A percentile compares a stretch with the other conserved stretches of the same genome.
phyloP scores from a whole-genome alignment of 2,888 invertebrate genomes.

The Chrysolina oricalcia region DNA sequence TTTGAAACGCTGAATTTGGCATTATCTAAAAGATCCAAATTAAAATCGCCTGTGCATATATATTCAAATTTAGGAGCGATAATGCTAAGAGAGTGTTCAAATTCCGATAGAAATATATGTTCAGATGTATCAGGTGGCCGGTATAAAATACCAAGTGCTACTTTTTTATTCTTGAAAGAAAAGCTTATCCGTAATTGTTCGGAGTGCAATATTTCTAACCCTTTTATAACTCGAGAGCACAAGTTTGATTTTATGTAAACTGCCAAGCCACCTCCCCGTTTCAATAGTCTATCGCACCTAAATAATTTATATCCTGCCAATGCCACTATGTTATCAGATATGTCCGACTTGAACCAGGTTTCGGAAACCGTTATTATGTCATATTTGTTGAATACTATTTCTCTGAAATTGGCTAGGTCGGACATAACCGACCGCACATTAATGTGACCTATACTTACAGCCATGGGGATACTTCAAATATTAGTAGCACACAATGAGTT shows the following conservation, averaged over 20 bases:
- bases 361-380: neutral
- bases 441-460: neutral
- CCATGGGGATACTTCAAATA: neutral
- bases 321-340: neutral
- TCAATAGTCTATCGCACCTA: neutral
- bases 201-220: neutral
- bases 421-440: neutral
- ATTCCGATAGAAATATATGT: neutral
- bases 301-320: neutral
- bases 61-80: neutral
- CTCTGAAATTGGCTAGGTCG: neutral
- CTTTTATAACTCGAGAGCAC: neutral
- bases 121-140: slow-evolving; percentile 1
- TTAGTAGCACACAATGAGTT: too few relatives aligned
- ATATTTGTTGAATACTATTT: neutral
- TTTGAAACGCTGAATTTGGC: neutral
- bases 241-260: neutral
- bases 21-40: neutral
- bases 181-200: slow-evolving; percentile 6
- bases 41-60: slow-evolving; percentile 14
- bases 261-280: neutral
- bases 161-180: neutral
- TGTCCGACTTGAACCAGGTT: neutral
- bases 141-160: neutral
- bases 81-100: neutral